Conservation (phyloP, 2,113 vertebrate species). For the Mastomys natalensis region DNA sequence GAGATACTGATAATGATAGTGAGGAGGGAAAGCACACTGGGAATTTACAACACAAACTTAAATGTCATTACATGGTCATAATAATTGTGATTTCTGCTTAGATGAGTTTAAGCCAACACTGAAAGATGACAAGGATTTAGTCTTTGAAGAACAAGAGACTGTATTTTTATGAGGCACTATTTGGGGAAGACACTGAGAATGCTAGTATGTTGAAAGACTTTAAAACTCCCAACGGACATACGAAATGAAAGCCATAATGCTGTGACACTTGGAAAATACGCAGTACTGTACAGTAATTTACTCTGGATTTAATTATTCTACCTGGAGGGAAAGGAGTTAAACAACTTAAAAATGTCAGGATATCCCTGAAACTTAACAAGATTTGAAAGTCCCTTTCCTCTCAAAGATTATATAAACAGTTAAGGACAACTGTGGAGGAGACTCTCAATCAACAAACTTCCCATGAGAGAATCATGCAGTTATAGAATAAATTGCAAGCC, state of each 20-base stretch:
- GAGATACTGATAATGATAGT: not conserved
- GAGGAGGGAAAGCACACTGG: not conserved
- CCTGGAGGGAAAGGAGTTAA: not conserved
- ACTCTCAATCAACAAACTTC: not conserved
- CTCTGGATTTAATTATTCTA: not conserved
- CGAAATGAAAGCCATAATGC: not conserved
- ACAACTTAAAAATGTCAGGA: not conserved
- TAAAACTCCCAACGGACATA: too few species aligned
- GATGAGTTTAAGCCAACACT: not conserved
- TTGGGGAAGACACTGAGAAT: not conserved
- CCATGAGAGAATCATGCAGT: too few species aligned
- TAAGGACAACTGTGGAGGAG: not conserved
- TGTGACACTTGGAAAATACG: not conserved
- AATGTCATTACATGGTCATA: not conserved
- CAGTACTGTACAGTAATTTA: not conserved
- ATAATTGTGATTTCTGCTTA: not conserved
- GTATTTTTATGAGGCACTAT: not conserved
- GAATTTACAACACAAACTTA: not conserved
- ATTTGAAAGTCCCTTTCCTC: not conserved
- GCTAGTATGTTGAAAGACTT: not conserved
- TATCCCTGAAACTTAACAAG: not conserved
- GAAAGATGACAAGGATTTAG: not conserved
- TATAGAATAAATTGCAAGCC: too few species aligned
- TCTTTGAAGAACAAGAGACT: not conserved
- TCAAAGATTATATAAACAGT: not conserved